A percentile compares a stretch with the other conserved stretches of the same genome.
These are phyloP conservation scores for Coptodon bakossiorum DNA, from an alignment of 2,113 vertebrate genomes.

Conservation along the genomic window DNA sequence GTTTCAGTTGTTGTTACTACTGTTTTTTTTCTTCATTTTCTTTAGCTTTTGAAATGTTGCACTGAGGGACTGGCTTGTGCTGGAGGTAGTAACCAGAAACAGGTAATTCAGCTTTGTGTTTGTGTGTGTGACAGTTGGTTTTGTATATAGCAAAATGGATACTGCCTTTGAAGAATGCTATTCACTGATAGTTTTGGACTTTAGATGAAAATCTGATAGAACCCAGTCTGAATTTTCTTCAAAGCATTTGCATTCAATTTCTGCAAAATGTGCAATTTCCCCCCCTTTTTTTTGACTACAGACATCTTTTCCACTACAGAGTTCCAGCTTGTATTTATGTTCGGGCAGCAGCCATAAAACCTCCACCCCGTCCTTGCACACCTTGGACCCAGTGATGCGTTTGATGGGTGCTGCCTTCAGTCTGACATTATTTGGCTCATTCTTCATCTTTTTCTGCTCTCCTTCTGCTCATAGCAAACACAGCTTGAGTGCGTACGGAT, in stretches of 20 bases:
- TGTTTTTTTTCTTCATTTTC: neutral
- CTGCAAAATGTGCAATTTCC: conserved; percentile 9
- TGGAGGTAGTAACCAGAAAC: neutral
- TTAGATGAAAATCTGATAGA: neutral
- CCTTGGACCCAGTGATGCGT: conserved; percentile 49
- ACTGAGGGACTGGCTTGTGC: neutral
- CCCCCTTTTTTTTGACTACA: neutral
- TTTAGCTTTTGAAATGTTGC: neutral
- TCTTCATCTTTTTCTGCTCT: conserved; percentile 40
- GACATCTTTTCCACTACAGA: conserved; percentile 4
- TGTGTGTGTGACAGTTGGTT: neutral
- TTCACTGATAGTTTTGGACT: neutral
- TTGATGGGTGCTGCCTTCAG: conserved; percentile 51
- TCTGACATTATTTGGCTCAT: conserved; percentile 55
- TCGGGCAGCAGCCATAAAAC: conserved; percentile 44
- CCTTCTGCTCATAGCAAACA: conserved; percentile 6
- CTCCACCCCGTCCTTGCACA: conserved; percentile 56
- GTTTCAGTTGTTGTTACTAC: neutral
- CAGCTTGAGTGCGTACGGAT: neutral
- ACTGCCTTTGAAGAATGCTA: neutral
- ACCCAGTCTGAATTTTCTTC: neutral
- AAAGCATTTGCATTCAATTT: conserved; percentile 35
- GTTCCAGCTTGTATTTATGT: conserved; percentile 54
- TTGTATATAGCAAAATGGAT: neutral
- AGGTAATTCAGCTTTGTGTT: neutral